Conservation (phyloP, 2,888 invertebrate genomes). For the Pollenia amentaria region DNA sequence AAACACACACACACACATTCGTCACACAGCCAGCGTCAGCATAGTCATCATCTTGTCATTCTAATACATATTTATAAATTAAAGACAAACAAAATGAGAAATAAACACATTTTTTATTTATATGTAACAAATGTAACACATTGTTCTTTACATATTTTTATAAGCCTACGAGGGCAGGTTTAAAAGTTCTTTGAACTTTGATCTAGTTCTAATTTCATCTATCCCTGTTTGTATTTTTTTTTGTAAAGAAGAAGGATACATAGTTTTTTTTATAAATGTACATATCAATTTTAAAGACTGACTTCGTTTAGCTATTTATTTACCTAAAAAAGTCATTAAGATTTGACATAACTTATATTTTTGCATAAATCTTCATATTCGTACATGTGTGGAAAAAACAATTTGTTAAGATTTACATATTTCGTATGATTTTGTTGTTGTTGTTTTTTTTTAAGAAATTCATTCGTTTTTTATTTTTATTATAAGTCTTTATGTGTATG, state of each 20-base stretch:
- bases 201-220: too few relatives aligned
- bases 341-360: conserved; percentile 64
- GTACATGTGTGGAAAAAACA: conserved; percentile 40
- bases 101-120: conserved; percentile 27
- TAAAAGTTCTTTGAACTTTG: background rate
- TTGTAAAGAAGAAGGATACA: too few relatives aligned
- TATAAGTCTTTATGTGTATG: background rate
- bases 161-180: background rate
- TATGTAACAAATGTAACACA: background rate
- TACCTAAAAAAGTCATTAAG: conserved; percentile 21
- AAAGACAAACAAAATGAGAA: conserved; percentile 20
- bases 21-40: background rate
- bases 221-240: too few relatives aligned
- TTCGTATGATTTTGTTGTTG: conserved; percentile 19
- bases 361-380: conserved; percentile 64
- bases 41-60: conserved; percentile 1
- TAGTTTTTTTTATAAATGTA: background rate
- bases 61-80: conserved; percentile 45
- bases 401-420: conserved; percentile 65
- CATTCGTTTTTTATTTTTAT: background rate
- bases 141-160: background rate
- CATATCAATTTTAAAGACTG: background rate
- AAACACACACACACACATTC: background rate
- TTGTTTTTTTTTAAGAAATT: conserved; percentile 9
- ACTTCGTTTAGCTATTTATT: background rate